Percentiles rank a stretch among this genome's conserved stretches.
phyloP scores from a whole-genome alignment of 2,113 vertebrate genomes.

The Cynopterus brachyotis region DNA sequence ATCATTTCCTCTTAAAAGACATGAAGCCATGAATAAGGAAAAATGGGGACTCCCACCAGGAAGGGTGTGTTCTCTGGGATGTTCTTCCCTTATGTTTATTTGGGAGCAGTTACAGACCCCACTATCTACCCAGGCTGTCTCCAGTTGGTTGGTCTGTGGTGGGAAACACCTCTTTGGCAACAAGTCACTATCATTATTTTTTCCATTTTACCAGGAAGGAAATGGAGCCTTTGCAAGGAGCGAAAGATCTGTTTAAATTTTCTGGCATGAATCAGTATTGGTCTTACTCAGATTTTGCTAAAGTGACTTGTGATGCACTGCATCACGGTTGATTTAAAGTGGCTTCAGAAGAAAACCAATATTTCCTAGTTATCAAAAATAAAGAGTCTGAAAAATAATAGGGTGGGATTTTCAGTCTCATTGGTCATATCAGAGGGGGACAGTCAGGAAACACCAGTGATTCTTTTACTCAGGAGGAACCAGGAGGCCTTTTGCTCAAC shows the following conservation, averaged over 20 bases:
- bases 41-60: background rate
- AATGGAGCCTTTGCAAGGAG: slow-evolving; percentile 29
- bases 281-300: background rate
- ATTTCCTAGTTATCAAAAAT: background rate
- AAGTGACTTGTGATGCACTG: background rate
- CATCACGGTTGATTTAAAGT: background rate
- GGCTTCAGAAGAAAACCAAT: background rate
- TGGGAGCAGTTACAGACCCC: background rate
- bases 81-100: background rate
- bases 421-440: background rate
- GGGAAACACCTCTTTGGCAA: background rate
- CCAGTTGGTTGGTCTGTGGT: background rate
- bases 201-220: slow-evolving; percentile 30
- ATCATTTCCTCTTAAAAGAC: slow-evolving; percentile 52
- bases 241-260: background rate
- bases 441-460: background rate
- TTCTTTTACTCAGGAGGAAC: background rate
- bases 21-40: background rate
- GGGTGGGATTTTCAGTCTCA: background rate
- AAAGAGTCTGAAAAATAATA: background rate
- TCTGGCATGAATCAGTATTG: slow-evolving; percentile 23
- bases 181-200: slow-evolving; percentile 19
- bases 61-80: background rate
- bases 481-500: background rate
- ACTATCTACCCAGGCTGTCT: background rate